phyloP scores from a whole-genome alignment of 2,888 invertebrate species.

The Drosophila borealis region DNA sequence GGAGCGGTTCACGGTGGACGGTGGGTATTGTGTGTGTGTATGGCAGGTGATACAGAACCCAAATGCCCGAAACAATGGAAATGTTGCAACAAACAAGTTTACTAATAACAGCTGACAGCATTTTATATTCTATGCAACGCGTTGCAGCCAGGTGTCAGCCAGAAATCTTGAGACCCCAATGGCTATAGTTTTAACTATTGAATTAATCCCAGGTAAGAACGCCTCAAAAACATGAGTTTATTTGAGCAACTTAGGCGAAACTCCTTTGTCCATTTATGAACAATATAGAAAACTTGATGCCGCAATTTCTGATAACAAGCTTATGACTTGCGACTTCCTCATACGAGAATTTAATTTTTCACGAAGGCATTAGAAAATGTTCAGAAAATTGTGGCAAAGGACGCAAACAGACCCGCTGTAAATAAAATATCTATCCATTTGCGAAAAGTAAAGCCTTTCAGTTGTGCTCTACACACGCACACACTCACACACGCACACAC shows the following conservation, averaged over 20 bases:
- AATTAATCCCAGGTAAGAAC: neutral
- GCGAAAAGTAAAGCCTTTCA: no score
- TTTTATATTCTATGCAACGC: slow-evolving; percentile 31
- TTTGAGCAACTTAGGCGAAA: neutral
- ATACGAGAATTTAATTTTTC: neutral
- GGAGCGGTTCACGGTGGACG: neutral
- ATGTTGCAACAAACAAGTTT: slow-evolving; percentile 39
- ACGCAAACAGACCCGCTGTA: neutral
- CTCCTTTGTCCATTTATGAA: no score
- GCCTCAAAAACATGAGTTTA: neutral
- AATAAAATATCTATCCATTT: slow-evolving; percentile 12
- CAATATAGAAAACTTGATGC: neutral
- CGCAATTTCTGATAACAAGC: neutral
- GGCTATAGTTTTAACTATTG: neutral
- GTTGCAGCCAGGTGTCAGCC: slow-evolving; percentile 10
- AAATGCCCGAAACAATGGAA: slow-evolving; percentile 40
- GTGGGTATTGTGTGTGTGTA: neutral
- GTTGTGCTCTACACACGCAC: neutral
- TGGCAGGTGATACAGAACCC: slow-evolving; percentile 9
- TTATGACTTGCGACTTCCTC: neutral
- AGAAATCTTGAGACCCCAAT: neutral
- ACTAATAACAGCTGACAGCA: slow-evolving; percentile 54
- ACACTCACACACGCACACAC: neutral
- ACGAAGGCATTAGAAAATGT: neutral
- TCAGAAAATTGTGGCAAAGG: neutral